Evolutionary conservation across 92 coral and sea anemone species (phyloP).

Genomic region (Zoanthus solanderi): DNA sequence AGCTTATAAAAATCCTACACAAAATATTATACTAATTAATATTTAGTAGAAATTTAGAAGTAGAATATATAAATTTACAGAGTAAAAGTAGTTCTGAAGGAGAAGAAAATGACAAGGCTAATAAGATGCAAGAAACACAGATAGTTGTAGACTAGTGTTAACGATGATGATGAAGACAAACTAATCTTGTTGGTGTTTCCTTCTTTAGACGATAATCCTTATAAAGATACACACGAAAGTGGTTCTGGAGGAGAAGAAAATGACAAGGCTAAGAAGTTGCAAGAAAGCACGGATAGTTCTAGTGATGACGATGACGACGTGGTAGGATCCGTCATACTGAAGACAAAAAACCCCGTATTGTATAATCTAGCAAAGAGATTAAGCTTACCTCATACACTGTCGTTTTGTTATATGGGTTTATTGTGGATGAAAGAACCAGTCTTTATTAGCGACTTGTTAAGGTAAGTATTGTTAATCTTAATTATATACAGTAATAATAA

Average conservation of each 20-base stretch:
- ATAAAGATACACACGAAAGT: slow-evolving; percentile 14
- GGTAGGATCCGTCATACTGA: slow-evolving; percentile 61
- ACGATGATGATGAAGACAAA: slow-evolving; percentile 42
- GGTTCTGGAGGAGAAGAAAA: not conserved
- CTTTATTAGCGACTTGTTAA: slow-evolving; percentile 85
- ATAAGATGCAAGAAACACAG: not conserved
- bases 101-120: not conserved
- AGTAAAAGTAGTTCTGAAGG: not conserved
- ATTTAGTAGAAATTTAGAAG: too few species aligned
- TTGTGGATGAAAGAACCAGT: slow-evolving; percentile 84
- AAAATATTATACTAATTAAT: too few species aligned
- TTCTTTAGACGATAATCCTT: slow-evolving; percentile 49
- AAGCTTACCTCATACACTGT: slow-evolving; percentile 57
- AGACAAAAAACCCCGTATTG: too few species aligned
- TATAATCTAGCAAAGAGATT: not conserved
- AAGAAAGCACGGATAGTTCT: not conserved
- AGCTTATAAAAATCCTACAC: too few species aligned
- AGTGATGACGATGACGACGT: slow-evolving; percentile 51
- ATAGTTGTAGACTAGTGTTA: not conserved
- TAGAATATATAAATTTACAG: too few species aligned
- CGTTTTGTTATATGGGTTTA: slow-evolving; percentile 80
- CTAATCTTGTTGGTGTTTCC: not conserved
- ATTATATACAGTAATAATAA: too few species aligned
- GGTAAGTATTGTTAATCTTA: slow-evolving; percentile 51
- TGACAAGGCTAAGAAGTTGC: not conserved